Evolutionary conservation across 2,797 vertebrate species (phyloP).

Genomic region (Hoplostethus atlanticus): DNA sequence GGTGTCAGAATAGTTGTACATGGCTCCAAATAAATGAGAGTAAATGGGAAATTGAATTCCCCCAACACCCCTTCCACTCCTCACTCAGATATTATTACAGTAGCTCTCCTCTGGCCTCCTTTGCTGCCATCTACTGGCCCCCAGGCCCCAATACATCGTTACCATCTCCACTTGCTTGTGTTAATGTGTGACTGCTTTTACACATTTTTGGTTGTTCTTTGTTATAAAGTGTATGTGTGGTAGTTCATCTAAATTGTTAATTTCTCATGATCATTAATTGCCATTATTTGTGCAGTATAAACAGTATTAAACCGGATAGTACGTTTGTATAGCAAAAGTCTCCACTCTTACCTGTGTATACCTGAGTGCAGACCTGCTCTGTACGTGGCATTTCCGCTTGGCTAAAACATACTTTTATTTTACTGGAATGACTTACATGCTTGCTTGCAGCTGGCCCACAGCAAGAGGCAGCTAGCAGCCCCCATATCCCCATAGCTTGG

Average conservation of each 20-base stretch:
- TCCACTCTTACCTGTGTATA: not conserved
- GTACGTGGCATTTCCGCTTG: not conserved
- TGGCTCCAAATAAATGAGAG: no score
- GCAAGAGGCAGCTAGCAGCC: slow-evolving; percentile 83
- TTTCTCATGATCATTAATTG: no score
- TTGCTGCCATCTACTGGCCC: slow-evolving; percentile 70
- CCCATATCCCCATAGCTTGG: slow-evolving; percentile 82
- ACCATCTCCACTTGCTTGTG: not conserved
- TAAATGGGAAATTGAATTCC: no score
- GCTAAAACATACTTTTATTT: slow-evolving; percentile 9
- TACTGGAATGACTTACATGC: slow-evolving; percentile 31
- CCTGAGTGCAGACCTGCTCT: not conserved
- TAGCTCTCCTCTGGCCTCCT: slow-evolving; percentile 23
- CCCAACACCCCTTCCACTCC: not conserved
- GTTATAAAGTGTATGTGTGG: no score
- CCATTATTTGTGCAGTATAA: no score
- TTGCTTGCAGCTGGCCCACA: slow-evolving; percentile 84
- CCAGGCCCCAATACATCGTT: slow-evolving; percentile 24
- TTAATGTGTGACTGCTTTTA: not conserved
- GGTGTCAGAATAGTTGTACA: not conserved
- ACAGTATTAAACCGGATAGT: not conserved
- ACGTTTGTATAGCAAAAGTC: not conserved
- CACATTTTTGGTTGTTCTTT: no score
- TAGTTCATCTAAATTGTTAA: no score
- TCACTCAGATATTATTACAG: not conserved